phyloP scores from a whole-genome alignment of 2,888 invertebrate species.

The Pristionchus exspectatus region DNA sequence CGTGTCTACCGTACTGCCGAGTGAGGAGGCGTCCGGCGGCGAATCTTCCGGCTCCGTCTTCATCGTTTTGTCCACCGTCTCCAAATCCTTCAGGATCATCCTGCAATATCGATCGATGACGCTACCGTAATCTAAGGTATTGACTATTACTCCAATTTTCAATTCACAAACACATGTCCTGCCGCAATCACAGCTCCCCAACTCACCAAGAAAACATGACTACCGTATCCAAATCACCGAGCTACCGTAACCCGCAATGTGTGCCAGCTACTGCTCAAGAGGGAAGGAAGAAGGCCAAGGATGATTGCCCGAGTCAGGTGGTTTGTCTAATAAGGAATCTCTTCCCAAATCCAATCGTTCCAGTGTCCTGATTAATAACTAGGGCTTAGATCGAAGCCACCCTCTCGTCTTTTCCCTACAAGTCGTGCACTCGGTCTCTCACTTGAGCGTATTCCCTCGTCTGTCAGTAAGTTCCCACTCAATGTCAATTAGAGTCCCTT shows the following conservation, averaged over 20 bases:
- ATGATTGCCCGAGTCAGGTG: not conserved
- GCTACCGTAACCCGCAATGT: not conserved
- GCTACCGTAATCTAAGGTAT: not conserved
- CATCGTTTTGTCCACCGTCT: conserved; percentile 76
- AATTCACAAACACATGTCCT: not conserved
- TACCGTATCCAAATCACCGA: not conserved
- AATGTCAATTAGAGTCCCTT: conserved; percentile 33
- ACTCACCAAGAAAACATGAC: not conserved
- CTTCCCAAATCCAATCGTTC: not conserved
- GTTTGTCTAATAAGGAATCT: conserved; percentile 2
- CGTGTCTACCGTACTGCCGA: conserved; percentile 50
- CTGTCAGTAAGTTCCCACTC: not conserved
- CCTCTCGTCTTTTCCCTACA: not conserved
- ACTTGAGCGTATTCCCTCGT: not conserved
- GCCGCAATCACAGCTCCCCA: not conserved
- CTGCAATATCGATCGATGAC: conserved; percentile 62
- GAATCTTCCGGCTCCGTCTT: conserved; percentile 72
- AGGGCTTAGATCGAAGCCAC: conserved; percentile 3
- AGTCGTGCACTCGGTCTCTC: not conserved
- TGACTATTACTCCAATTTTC: not conserved
- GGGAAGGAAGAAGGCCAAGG: not conserved
- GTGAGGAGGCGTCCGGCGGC: conserved; percentile 63
- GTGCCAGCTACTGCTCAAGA: not conserved
- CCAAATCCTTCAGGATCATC: conserved; percentile 78
- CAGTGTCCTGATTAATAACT: not conserved